phyloP scores from a whole-genome alignment of 2,888 invertebrate species.

The Lochmaea capreae region DNA sequence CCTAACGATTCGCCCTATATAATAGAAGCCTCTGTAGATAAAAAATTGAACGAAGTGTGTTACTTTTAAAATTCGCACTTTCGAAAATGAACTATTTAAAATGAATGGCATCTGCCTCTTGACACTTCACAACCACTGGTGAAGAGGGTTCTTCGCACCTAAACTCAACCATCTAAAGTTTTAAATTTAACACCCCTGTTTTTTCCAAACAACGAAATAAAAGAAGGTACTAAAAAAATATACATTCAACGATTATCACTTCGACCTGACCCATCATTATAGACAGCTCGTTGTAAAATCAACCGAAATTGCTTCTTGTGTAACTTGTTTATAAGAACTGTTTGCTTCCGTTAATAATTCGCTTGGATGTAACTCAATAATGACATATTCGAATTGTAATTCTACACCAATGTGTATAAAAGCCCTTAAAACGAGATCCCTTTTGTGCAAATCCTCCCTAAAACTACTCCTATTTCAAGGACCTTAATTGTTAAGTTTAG shows the following conservation, averaged over 20 bases:
- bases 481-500: constrained; percentile 59
- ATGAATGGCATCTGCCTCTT: constrained; percentile 25
- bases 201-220: constrained; percentile 55
- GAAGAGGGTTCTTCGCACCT: constrained; percentile 36
- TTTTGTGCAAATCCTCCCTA: constrained; percentile 59
- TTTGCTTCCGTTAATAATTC: constrained; percentile 38
- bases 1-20: background rate
- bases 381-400: constrained; percentile 59
- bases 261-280: constrained; percentile 11
- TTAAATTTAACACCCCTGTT: constrained; percentile 61
- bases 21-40: background rate
- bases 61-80: constrained; percentile 7
- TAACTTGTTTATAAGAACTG: constrained; percentile 2
- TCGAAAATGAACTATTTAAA: background rate
- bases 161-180: constrained; percentile 43
- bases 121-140: constrained; percentile 19
- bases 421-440: constrained; percentile 64
- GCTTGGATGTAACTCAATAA: constrained; percentile 57
- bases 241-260: constrained; percentile 25
- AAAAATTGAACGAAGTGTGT: background rate
- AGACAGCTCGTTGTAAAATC: constrained; percentile 15
- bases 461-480: constrained; percentile 59
- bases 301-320: constrained; percentile 9
- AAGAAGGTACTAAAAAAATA: constrained; percentile 31
- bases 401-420: constrained; percentile 59